Evolutionary conservation across 2,113 vertebrate species (phyloP).

Genomic region (Ameiurus melas): DNA sequence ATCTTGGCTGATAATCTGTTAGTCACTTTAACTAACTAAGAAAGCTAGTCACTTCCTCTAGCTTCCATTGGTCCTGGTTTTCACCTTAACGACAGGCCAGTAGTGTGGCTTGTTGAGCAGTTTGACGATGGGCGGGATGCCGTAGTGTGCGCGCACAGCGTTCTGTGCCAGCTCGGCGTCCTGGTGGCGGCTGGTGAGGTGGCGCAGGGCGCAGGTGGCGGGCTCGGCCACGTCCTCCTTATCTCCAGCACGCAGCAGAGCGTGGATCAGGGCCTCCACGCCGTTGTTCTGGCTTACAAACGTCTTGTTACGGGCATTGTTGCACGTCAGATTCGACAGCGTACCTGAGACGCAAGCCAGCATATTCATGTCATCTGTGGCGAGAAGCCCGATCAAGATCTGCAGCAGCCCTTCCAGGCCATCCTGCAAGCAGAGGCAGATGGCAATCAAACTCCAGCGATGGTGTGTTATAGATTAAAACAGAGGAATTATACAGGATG

Average conservation of each 20-base stretch:
- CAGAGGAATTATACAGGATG: background rate
- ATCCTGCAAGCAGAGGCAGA: slow-evolving; percentile 73
- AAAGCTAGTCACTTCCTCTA: background rate
- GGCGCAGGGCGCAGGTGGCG: slow-evolving; percentile 88
- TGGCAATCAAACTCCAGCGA: background rate
- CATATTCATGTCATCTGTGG: slow-evolving; percentile 87
- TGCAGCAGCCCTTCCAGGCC: slow-evolving; percentile 89
- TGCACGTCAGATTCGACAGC: slow-evolving; percentile 96
- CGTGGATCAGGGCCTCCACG: slow-evolving; percentile 90
- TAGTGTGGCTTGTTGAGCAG: slow-evolving; percentile 91
- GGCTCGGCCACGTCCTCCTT: slow-evolving; percentile 95
- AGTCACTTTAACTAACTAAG: background rate
- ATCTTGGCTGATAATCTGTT: background rate
- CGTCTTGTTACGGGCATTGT: slow-evolving; percentile 93
- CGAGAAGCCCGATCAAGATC: slow-evolving; percentile 85
- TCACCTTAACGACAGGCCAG: slow-evolving; percentile 96
- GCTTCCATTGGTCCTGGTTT: background rate
- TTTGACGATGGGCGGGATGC: slow-evolving; percentile 90
- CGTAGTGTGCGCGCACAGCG: slow-evolving; percentile 86
- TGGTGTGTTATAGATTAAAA: background rate
- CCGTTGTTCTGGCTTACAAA: slow-evolving; percentile 91
- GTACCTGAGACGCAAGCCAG: slow-evolving; percentile 93
- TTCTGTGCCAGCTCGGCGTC: slow-evolving; percentile 91
- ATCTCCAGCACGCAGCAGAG: slow-evolving; percentile 84
- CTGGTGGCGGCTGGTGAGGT: slow-evolving; percentile 92